Conservation (phyloP, 2,888 invertebrate genomes). For the Drosophila hawaiiensis region DNA sequence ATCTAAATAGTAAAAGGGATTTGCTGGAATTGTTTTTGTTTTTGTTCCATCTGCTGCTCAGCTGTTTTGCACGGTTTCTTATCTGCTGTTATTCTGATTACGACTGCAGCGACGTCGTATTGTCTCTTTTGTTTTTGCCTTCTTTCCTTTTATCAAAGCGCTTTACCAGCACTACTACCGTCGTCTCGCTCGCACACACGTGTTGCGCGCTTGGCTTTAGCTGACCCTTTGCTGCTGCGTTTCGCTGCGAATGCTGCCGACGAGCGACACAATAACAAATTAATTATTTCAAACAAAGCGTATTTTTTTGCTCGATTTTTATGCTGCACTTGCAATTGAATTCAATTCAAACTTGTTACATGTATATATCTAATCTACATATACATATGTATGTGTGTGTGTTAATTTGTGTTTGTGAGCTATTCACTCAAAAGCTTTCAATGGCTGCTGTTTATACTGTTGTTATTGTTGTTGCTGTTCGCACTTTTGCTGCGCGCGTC, state of each 20-base stretch:
- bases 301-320: constrained; percentile 69
- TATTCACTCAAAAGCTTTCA: constrained; percentile 61
- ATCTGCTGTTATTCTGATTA: constrained; percentile 49
- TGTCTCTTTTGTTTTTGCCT: constrained; percentile 46
- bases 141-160: constrained; percentile 19
- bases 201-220: constrained; percentile 58
- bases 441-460: constrained; percentile 45
- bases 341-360: constrained; percentile 52
- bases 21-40: constrained; percentile 18
- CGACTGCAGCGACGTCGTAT: constrained; percentile 15
- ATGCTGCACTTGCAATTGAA: constrained; percentile 64
- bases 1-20: constrained; percentile 28
- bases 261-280: constrained; percentile 67
- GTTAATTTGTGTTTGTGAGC: constrained; percentile 24
- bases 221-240: constrained; percentile 32
- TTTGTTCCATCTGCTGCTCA: constrained; percentile 47
- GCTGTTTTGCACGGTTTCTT: constrained; percentile 74
- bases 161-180: constrained; percentile 32
- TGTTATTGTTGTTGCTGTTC: constrained; percentile 21
- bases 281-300: constrained; percentile 63
- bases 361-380: constrained; percentile 1
- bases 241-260: constrained; percentile 61
- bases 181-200: constrained; percentile 53
- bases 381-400: not conserved
- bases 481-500: constrained; percentile 71